These are phyloP conservation scores for Conus canariensis DNA, from an alignment of 2,888 invertebrate genomes.

Conservation along the genomic window DNA sequence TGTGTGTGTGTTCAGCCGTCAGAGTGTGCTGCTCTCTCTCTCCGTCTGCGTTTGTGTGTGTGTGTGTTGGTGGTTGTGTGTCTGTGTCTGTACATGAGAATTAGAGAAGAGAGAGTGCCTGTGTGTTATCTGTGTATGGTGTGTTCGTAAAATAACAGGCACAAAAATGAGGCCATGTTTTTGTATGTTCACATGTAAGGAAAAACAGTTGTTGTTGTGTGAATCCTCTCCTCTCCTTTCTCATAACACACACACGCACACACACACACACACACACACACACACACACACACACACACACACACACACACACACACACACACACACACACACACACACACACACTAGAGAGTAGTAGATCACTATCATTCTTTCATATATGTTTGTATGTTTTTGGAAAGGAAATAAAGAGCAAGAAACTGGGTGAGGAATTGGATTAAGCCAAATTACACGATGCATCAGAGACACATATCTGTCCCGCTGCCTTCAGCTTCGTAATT, in stretches of 20 bases:
- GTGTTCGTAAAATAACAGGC: neutral
- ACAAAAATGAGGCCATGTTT: neutral
- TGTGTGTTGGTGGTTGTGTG: too few species aligned
- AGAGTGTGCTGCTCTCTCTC: neutral
- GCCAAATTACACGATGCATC: conserved; percentile 1
- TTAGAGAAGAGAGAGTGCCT: neutral
- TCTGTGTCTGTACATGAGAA: too few species aligned
- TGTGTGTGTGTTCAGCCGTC: too few species aligned
- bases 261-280: too few species aligned
- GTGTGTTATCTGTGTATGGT: too few species aligned
- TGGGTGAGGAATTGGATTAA: neutral
- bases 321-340: too few species aligned
- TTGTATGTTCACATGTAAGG: neutral
- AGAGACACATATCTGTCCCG: conserved; percentile 13
- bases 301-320: too few species aligned
- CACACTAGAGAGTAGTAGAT: neutral
- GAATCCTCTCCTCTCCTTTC: neutral
- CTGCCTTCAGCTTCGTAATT: neutral
- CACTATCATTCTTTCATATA: neutral
- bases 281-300: too few species aligned
- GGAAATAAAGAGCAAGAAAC: neutral
- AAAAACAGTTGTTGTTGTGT: neutral
- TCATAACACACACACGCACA: too few species aligned
- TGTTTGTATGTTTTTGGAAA: neutral
- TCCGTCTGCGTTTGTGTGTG: neutral